Base-by-base conservation (phyloP, 2,797 vertebrate genomes). In the Danionella dracula region DNA sequence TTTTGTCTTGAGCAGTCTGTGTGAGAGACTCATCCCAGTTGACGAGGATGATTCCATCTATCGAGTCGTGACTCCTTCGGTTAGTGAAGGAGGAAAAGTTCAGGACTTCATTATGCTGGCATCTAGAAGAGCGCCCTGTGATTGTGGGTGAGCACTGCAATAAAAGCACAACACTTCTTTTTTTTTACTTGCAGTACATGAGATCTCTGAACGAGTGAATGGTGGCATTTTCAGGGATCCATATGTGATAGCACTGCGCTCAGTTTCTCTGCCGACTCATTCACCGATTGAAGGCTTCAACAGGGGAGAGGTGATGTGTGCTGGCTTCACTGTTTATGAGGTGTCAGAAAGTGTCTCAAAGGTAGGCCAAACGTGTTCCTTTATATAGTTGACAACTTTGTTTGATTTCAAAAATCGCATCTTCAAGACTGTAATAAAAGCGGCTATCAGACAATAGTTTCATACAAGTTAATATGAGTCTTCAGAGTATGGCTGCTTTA, bases 21-120 rank as follows among this genome's bases (percentile, higher is more conserved):
- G 90, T 16, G 89, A 92, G 67, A 84, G 92, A 0, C 89, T 98
- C 61, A 84, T 91, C 67, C 83, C 77, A 41, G 93, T 96, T 0
- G 92, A 97, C 0, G 83, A 92, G 0, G 95, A 98, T 0, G 94
- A 98, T 9, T 74, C 85, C 73, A 90, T 98, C 83, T 98, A 96
- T 70, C 91, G 89, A 0, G 92, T 97, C 74, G 82, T 93, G 75
- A 90, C 92, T 63, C 87, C 88, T 0, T 80, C 84, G 0, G 82
- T 92, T 4, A 56, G 55, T 2, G 41, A 66, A 0, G 84, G 84
- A 19, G 72, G 81, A 62, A 88, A 91, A 46, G 83, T 83, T 0
- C 93, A 93, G 80, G 95, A 98, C 77, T 96, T 96, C 0, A 89
- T 98, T 75, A 79, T 97, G 75, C 75, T 98, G 81, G 94, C 92